These are phyloP conservation scores for Zaprionus nigranus DNA, from an alignment of 1,140 invertebrate genomes.

Conservation along the genomic window DNA sequence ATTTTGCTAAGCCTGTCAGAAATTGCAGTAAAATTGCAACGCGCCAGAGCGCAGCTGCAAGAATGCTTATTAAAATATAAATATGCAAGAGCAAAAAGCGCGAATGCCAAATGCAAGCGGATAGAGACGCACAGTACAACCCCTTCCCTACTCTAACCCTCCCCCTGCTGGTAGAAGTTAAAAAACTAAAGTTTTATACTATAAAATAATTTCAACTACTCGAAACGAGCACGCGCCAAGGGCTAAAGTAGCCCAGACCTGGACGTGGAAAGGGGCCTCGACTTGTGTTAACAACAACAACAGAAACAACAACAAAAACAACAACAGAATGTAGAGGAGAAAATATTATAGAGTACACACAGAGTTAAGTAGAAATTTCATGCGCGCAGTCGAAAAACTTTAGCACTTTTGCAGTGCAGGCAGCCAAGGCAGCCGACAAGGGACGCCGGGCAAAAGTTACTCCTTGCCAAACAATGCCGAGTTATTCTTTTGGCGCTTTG, in stretches of 20 bases:
- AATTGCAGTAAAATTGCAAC: conserved; percentile 79
- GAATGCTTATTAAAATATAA: conserved; percentile 83
- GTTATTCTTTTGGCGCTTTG: conserved; percentile 77
- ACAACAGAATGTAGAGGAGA: background rate
- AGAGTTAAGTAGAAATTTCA: conserved; percentile 78
- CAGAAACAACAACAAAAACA: background rate
- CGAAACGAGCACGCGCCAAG: conserved; percentile 72
- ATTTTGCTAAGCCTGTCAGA: conserved; percentile 80
- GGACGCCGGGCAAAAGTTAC: conserved; percentile 66
- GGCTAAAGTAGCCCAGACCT: conserved; percentile 14
- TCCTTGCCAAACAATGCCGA: conserved; percentile 77
- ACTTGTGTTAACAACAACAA: conserved; percentile 3
- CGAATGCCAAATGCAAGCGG: conserved; percentile 57
- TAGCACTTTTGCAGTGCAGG: conserved; percentile 62
- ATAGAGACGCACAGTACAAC: conserved; percentile 18
- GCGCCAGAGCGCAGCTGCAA: conserved; percentile 74
- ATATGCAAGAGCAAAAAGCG: conserved; percentile 76
- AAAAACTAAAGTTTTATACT: conserved; percentile 83
- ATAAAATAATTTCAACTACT: conserved; percentile 83
- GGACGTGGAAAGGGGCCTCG: conserved; percentile 7
- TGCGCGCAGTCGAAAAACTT: conserved; percentile 74
- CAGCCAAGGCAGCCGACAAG: conserved; percentile 39
- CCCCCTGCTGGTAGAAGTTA: conserved; percentile 48
- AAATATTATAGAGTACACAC: conserved; percentile 60
- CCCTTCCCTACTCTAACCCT: background rate